Percentiles rank a stretch among this genome's conserved stretches.
Evolutionary conservation across 2,797 vertebrate species (phyloP).

Genomic region (Thamnophis elegans): DNA sequence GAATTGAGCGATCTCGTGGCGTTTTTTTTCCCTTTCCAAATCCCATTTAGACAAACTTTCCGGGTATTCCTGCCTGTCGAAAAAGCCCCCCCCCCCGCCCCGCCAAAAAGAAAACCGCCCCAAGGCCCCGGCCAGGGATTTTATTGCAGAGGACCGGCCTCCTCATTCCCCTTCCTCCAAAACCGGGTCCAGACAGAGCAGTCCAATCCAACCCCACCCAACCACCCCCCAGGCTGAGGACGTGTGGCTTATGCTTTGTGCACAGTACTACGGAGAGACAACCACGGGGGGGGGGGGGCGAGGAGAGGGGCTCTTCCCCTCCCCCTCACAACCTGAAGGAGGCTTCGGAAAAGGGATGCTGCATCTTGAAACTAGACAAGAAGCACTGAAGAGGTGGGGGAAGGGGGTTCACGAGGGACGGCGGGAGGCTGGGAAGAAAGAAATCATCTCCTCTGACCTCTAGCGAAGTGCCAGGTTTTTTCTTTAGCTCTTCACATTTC

Average conservation of each 20-base stretch:
- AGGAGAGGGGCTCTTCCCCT: neutral
- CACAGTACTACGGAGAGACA: neutral
- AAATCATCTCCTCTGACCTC: conserved; percentile 92
- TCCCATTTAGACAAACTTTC: conserved; percentile 9
- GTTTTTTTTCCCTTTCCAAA: conserved; percentile 31
- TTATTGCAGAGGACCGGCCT: neutral
- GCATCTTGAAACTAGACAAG: conserved; percentile 74
- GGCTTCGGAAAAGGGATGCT: conserved; percentile 70
- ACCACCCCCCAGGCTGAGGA: neutral
- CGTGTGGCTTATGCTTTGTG: neutral
- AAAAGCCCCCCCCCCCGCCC: neutral
- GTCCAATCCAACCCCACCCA: neutral
- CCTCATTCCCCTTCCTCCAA: neutral
- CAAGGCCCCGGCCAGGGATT: neutral
- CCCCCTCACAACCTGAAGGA: conserved; percentile 63
- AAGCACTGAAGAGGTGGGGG: conserved; percentile 72
- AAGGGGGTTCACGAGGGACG: conserved; percentile 69
- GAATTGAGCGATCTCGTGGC: conserved; percentile 24
- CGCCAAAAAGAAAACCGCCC: neutral
- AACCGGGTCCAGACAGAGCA: neutral
- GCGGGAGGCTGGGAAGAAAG: conserved; percentile 74
- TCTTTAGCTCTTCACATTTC: conserved; percentile 99
- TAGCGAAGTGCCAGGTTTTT: conserved; percentile 95
- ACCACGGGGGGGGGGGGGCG: neutral
- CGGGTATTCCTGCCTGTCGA: no score